Evolutionary conservation across 1,140 invertebrate species (phyloP), one percentile per base, ranked within the genome.

Genomic region (Orius insidiosus): DNA sequence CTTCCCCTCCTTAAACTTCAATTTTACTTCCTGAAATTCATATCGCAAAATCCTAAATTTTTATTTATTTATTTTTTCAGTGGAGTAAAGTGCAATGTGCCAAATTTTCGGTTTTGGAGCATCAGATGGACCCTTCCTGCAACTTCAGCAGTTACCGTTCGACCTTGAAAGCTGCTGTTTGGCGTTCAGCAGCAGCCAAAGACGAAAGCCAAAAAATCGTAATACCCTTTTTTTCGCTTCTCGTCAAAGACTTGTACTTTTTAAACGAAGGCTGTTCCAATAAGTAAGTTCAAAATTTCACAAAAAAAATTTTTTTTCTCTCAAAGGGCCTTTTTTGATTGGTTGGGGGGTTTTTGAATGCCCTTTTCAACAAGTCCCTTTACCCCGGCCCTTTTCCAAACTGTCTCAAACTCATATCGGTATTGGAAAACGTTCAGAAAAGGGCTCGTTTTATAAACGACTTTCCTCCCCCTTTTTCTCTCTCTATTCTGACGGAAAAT

Each of bases 221-320:
- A 55, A 85, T 92, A 56, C 86, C 86, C 52, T 92, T 92, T 67
- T 90, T 92, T 68, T 88, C 83, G 63, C 70, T 92, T 41, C 72
- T 92, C 55, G 81, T 92, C 53, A 90, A 90, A 66, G 86, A 92
- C 61, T 69, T 92, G n/a, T 88, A 87, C 62, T 86, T 90, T 65
- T 68, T 89, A 14, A 88, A 90, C 61, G 85, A 89, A 64, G 82
- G 85, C 36, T 87, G 81, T 68, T 77, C 80, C 40, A 85, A 81
- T 66, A 81, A 77, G 78, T 81, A 59, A 71, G 68, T 65, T 51
- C 47, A 42, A 6, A 24, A 24, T n/a, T n/a, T n/a, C 36, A 36
- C n/a, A n/a, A n/a, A n/a, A n/a, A 36, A 18, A n/a, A 47, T 24
- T 11, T 38, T 52, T 47, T 49, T 44, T 50, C 19, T 42, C 37